Percentiles rank a stretch among this genome's conserved stretches.
Conservation (phyloP, 2,888 invertebrate genomes). For the Malthinus flaveolus region DNA sequence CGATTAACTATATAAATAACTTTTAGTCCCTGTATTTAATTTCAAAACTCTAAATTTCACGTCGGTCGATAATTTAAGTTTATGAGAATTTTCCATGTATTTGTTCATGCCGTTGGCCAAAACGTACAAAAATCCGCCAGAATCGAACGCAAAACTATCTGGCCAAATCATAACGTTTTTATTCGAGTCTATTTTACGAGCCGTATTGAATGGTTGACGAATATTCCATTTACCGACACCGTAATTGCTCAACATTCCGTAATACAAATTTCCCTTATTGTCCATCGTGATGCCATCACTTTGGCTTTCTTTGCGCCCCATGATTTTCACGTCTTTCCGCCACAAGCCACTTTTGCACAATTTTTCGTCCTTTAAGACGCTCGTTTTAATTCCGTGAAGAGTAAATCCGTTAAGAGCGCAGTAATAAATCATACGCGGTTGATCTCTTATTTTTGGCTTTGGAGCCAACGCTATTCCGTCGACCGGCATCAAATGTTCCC, state of each 20-base stretch:
- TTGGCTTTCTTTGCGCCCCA: slow-evolving; percentile 63
- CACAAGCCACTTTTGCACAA: slow-evolving; percentile 44
- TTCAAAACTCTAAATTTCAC: slow-evolving; percentile 67
- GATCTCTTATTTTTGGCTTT: slow-evolving; percentile 49
- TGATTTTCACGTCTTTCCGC: slow-evolving; percentile 36
- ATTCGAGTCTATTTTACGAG: slow-evolving; percentile 51
- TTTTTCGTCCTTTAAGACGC: slow-evolving; percentile 61
- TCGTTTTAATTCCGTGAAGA: slow-evolving; percentile 65
- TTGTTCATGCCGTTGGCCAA: slow-evolving; percentile 57
- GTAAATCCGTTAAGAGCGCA: slow-evolving; percentile 42
- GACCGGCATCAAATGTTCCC: slow-evolving; percentile 62
- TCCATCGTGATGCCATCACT: slow-evolving; percentile 71
- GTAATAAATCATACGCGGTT: slow-evolving; percentile 41
- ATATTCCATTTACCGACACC: slow-evolving; percentile 73
- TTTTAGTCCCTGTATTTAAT: slow-evolving; percentile 61
- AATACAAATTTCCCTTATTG: slow-evolving; percentile 66
- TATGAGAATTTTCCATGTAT: slow-evolving; percentile 14
- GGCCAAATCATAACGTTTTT: slow-evolving; percentile 70
- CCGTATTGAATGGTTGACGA: slow-evolving; percentile 57
- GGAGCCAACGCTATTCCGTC: slow-evolving; percentile 75
- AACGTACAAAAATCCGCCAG: slow-evolving; percentile 65
- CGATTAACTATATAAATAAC: slow-evolving; percentile 58
- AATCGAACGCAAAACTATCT: slow-evolving; percentile 69
- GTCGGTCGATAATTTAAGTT: slow-evolving; percentile 44
- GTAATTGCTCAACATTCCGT: slow-evolving; percentile 67